A percentile compares a stretch with the other conserved stretches of the same genome.
Conservation (phyloP, 2,113 vertebrate genomes). For the Noctilio leporinus region DNA sequence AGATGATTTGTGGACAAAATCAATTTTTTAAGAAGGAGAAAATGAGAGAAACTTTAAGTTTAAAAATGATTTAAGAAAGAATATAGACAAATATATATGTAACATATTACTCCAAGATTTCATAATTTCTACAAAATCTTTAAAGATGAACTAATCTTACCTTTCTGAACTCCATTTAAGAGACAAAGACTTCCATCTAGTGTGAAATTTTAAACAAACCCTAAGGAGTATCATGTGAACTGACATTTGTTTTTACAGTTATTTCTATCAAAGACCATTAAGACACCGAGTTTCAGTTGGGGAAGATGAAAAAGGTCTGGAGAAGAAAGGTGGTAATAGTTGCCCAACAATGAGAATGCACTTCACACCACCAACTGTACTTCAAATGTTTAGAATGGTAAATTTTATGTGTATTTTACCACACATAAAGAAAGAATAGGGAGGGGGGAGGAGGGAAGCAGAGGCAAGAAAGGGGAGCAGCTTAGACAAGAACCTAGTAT, state of each 20-base stretch:
- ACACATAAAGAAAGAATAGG: not conserved
- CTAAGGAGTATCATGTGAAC: not conserved
- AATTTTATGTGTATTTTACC: not conserved
- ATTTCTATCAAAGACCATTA: not conserved
- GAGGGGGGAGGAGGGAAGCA: too few relatives aligned
- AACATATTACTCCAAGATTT: not conserved
- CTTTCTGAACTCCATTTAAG: not conserved
- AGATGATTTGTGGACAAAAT: not conserved
- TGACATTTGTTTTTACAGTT: not conserved
- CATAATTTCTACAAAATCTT: not conserved
- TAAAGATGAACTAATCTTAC: not conserved
- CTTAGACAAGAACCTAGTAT: too few relatives aligned
- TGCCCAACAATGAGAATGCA: not conserved
- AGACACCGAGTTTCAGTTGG: not conserved
- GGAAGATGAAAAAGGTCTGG: not conserved
- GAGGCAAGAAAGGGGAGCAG: too few relatives aligned
- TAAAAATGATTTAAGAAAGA: slow-evolving; percentile 10
- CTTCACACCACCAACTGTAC: not conserved
- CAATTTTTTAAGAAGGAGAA: not conserved
- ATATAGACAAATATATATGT: not conserved
- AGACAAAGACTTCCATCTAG: not conserved
- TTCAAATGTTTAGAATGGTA: not conserved
- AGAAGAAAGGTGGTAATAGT: not conserved
- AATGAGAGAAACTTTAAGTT: not conserved
- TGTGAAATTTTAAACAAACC: not conserved